Conservation (phyloP, 2,113 vertebrate species). For the Cariama cristata region DNA sequence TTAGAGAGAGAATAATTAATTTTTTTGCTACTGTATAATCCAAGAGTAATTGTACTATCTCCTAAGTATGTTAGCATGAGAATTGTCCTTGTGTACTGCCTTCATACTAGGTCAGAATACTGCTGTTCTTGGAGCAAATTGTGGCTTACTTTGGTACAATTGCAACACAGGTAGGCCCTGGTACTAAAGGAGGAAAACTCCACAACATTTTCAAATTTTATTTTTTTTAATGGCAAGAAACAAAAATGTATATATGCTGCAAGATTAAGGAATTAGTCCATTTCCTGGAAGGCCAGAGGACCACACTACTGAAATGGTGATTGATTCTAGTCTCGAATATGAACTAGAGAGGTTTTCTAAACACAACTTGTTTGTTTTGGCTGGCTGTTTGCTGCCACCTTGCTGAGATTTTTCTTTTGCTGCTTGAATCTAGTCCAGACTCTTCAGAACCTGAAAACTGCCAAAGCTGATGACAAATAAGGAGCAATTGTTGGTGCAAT, state of each 20-base stretch:
- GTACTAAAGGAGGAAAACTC: not conserved
- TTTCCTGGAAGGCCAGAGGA: not conserved
- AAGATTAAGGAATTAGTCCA: not conserved
- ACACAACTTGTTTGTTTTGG: not conserved
- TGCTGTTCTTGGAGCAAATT: not conserved
- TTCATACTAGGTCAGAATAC: not conserved
- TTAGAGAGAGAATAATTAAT: not conserved
- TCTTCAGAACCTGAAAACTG: not conserved
- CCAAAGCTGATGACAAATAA: not conserved
- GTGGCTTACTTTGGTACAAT: not conserved
- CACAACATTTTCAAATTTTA: not conserved
- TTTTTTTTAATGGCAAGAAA: not conserved
- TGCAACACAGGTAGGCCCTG: not conserved
- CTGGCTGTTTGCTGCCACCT: constrained; percentile 60
- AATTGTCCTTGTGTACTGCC: not conserved
- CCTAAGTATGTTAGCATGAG: not conserved
- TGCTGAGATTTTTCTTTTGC: constrained; percentile 36
- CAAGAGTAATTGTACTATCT: not conserved
- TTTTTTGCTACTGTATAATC: not conserved
- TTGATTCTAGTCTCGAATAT: not conserved
- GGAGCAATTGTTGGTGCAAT: not conserved
- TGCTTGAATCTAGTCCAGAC: not conserved
- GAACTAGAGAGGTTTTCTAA: not conserved
- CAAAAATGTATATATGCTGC: not conserved
- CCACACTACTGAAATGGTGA: not conserved